These are phyloP conservation scores for Alfaro cultratus DNA, from an alignment of 2,797 vertebrate genomes.

Conservation along the genomic window DNA sequence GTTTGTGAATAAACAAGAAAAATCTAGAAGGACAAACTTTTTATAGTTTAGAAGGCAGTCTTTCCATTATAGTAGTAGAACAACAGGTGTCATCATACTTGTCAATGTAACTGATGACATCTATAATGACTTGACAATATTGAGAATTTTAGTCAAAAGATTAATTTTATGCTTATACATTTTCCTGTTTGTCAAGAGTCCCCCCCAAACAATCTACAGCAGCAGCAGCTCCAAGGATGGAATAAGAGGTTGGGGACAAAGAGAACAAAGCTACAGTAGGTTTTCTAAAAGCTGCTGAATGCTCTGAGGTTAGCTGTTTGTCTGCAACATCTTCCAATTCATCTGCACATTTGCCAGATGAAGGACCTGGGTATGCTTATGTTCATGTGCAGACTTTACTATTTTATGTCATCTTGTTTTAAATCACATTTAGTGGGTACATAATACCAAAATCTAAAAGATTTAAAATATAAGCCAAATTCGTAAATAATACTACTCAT, in stretches of 20 bases:
- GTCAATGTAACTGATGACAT: neutral
- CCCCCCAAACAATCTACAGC: neutral
- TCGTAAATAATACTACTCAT: too few relatives aligned
- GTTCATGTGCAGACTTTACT: too few relatives aligned
- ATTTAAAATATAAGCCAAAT: too few relatives aligned
- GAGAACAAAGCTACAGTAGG: neutral
- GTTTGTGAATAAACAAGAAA: slow-evolving; percentile 21
- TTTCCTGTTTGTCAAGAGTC: neutral
- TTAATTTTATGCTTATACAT: neutral
- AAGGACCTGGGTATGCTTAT: too few relatives aligned
- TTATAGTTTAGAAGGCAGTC: neutral
- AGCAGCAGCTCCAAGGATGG: neutral
- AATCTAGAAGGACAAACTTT: neutral
- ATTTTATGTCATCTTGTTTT: too few relatives aligned
- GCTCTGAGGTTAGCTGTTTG: too few relatives aligned
- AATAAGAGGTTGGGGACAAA: neutral
- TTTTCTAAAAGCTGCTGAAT: neutral
- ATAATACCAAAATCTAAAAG: too few relatives aligned
- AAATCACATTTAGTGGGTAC: too few relatives aligned
- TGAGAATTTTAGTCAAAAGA: neutral
- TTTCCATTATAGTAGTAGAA: neutral
- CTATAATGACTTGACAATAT: neutral
- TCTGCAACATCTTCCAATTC: too few relatives aligned
- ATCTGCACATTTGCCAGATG: too few relatives aligned
- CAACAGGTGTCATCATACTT: neutral